Conservation (phyloP, 2,113 vertebrate species). For the Leptocoma aspasia region DNA sequence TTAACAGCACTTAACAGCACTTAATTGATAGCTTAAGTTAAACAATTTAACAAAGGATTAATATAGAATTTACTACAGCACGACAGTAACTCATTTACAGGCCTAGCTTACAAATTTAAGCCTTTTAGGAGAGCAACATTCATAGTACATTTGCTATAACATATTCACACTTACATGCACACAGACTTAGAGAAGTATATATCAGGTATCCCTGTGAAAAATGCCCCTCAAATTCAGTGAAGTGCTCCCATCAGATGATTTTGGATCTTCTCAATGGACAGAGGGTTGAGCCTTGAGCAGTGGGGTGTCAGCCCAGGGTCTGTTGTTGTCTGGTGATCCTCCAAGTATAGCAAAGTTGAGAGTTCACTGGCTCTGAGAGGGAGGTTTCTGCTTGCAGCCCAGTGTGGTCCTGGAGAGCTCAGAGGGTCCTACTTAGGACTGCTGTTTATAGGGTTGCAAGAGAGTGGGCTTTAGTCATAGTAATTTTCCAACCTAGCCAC, state of each 20-base stretch:
- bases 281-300: background rate
- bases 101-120: background rate
- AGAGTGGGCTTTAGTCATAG: background rate
- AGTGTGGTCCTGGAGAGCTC: background rate
- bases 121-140: background rate
- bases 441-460: background rate
- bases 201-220: background rate
- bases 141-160: background rate
- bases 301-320: background rate
- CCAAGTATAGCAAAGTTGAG: background rate
- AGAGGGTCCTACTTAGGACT: background rate
- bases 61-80: background rate
- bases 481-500: background rate
- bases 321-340: accelerated
- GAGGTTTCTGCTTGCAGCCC: background rate
- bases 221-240: background rate
- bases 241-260: background rate
- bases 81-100: background rate
- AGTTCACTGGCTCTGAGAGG: background rate
- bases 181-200: background rate
- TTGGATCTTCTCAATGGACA: background rate
- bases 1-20: background rate
- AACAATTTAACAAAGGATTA: background rate
- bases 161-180: accelerated
- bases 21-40: background rate